Percentiles rank a stretch among this genome's conserved stretches.
Conservation (phyloP, 2,888 invertebrate genomes). For the Pachycephus smyrnensis region DNA sequence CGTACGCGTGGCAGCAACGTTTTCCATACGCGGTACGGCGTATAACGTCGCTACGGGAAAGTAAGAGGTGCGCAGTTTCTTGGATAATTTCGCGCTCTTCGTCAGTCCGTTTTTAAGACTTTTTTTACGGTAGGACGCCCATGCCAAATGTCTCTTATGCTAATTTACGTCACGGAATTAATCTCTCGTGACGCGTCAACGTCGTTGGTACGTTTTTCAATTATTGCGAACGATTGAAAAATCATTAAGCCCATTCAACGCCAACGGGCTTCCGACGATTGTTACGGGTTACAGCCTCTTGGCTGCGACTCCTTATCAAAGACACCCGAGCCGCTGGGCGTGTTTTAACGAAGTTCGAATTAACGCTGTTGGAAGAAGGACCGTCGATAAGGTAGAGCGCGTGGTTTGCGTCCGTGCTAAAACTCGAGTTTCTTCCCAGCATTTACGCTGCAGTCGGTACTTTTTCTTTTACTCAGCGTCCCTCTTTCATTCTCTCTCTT, state of each 20-base stretch:
- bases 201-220: not conserved
- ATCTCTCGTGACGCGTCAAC: not conserved
- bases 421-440: not conserved
- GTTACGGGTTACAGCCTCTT: not conserved
- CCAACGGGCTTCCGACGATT: not conserved
- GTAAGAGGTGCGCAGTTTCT: not conserved
- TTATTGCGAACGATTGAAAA: not conserved
- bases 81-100: not conserved
- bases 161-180: not conserved
- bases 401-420: not conserved
- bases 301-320: not conserved
- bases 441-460: not conserved
- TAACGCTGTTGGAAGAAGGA: not conserved
- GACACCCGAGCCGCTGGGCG: conserved; percentile 1
- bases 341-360: conserved; percentile 4
- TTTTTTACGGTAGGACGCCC: not conserved
- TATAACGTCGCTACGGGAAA: not conserved
- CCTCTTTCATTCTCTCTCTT: not conserved
- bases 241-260: not conserved
- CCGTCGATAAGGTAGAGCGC: conserved; percentile 1
- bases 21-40: not conserved
- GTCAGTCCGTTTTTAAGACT: not conserved
- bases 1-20: not conserved
- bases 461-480: not conserved
- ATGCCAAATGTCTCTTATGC: not conserved